phyloP scores from a whole-genome alignment of 2,113 vertebrate genomes.

The Larimichthys crocea region DNA sequence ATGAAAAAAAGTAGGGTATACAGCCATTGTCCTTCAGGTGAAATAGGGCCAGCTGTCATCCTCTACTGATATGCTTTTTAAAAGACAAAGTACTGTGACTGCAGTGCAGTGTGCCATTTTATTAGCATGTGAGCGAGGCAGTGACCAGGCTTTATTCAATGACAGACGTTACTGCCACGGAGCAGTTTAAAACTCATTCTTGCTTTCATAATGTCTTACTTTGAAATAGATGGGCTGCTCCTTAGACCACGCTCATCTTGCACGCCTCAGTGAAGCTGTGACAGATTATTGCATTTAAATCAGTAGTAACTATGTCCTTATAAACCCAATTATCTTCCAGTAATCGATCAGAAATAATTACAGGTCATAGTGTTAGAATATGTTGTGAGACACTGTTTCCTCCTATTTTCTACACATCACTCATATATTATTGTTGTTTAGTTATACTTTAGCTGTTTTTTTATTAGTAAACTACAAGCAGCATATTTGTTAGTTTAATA shows the following conservation, averaged over 20 bases:
- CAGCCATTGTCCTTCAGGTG: conserved; percentile 44
- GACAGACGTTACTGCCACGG: conserved; percentile 12
- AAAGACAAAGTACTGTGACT: conserved; percentile 50
- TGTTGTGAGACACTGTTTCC: background rate
- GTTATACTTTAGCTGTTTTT: background rate
- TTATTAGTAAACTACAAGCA: background rate
- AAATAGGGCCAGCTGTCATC: conserved; percentile 50
- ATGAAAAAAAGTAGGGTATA: conserved; percentile 2
- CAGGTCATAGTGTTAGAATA: background rate
- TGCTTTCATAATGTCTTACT: conserved; percentile 10
- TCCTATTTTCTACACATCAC: background rate
- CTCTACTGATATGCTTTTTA: conserved; percentile 33
- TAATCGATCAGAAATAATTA: background rate
- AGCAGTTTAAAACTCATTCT: conserved; percentile 18
- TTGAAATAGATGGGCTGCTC: conserved; percentile 12
- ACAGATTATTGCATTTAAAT: conserved; percentile 15
- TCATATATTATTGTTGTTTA: background rate
- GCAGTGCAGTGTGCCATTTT: conserved; percentile 47
- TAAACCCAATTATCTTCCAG: conserved; percentile 3
- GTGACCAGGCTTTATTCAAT: conserved; percentile 29
- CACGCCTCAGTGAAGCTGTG: background rate
- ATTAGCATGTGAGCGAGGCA: conserved; percentile 34
- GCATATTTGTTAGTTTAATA: background rate
- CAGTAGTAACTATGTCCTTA: background rate
- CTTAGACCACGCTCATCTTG: background rate